Evolutionary conservation across 2,888 invertebrate species (phyloP), one percentile per base, ranked within the genome.

Genomic region (Phymatocera aterrima): DNA sequence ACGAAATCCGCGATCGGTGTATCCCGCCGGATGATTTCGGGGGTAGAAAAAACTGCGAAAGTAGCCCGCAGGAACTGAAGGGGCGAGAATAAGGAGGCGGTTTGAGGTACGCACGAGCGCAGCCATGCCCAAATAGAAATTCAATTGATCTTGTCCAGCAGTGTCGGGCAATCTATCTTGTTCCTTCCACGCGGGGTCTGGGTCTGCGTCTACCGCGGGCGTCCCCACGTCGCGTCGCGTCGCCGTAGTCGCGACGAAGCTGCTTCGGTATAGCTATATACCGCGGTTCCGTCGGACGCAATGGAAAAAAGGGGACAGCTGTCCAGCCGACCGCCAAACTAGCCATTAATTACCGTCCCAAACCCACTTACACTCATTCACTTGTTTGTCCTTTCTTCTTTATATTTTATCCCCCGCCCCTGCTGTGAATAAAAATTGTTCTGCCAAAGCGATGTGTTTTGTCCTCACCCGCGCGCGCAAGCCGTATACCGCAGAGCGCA

Each of bases 111-210:
- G 83, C 81, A 81, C 82, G 83, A 81, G 81, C 83, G 83, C 84
- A 83, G 84, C 84, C 85, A 86, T 87, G 88, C 88, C 89, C 89
- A 91, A 91, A 92, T 91, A 91, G 91, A 91, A 92, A 92, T 92
- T 92, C 92, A 92, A 92, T 92, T 92, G 92, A 92, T 92, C 92
- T 92, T 91, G 92, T 91, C 91, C 91, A 89, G 91, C 87, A 90
- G 90, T 90, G 91, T 90, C 86, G 88, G 90, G 89, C 90, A 88
- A 92, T 92, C 90, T 91, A 91, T 92, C 92, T 92, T 92, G 85
- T 79, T 87, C 86, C 87, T 89, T 88, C 88, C 92, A 75, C 75
- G n/a, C 75, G 57, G 57, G 54, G 15, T 72, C 75, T 75, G 75
- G 60, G 91, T 91, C 91, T 91, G 85, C 83, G 86, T 85, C 88